Evolutionary conservation across 1,140 invertebrate genomes (phyloP).

Genomic region (Drosophila kurseongensis): DNA sequence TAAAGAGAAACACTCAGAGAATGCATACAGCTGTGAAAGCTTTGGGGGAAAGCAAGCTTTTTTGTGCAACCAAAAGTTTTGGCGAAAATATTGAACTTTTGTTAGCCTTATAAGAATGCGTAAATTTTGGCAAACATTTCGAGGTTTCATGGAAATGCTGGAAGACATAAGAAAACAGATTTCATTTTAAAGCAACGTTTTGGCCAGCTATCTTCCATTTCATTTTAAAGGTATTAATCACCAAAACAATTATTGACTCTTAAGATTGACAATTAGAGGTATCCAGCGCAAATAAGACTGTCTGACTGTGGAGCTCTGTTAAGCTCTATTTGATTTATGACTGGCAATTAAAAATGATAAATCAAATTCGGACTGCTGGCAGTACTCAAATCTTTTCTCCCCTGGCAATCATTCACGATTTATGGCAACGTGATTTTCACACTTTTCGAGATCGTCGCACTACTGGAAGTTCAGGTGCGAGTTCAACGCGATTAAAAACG

Average conservation of each 20-base stretch:
- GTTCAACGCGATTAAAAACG: conserved; percentile 46
- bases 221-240: conserved; percentile 2
- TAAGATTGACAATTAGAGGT: conserved; percentile 22
- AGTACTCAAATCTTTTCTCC: conserved; percentile 6
- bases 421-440: conserved; percentile 53
- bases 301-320: conserved; percentile 9
- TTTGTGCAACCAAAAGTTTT: conserved; percentile 10
- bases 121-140: background rate
- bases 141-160: background rate
- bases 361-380: conserved; percentile 17
- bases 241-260: conserved; percentile 1
- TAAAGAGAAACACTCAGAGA: conserved; percentile 16
- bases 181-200: background rate
- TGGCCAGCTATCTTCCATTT: background rate
- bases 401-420: conserved; percentile 18
- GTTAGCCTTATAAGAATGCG: background rate
- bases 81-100: conserved; percentile 12
- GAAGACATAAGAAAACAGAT: background rate
- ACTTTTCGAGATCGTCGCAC: conserved; percentile 43
- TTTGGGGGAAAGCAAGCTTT: conserved; percentile 18
- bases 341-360: conserved; percentile 30
- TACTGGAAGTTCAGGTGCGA: conserved; percentile 9
- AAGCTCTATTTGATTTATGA: conserved; percentile 40
- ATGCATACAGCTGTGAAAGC: conserved; percentile 16
- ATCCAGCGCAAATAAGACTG: conserved; percentile 11